phyloP scores from a whole-genome alignment of 2,113 vertebrate species.

The Dolichallabes microphthalmus region DNA sequence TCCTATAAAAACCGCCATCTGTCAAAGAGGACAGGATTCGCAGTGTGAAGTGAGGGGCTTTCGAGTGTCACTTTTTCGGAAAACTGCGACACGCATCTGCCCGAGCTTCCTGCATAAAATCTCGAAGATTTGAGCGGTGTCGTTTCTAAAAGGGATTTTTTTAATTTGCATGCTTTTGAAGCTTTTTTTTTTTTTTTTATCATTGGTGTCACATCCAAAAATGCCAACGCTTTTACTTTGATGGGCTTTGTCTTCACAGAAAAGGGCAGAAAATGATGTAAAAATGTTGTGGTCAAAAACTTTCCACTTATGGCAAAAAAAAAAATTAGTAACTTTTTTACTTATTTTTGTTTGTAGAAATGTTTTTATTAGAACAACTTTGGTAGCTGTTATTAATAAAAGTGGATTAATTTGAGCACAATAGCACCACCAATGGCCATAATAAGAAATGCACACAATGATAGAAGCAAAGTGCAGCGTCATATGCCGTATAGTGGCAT shows the following conservation, averaged over 20 bases:
- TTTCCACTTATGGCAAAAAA: not conserved
- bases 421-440: not conserved
- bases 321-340: too few species aligned
- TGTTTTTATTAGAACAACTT: not conserved
- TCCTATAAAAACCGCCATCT: constrained; percentile 62
- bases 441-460: not conserved
- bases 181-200: not conserved
- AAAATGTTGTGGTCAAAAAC: not conserved
- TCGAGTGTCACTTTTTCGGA: constrained; percentile 33
- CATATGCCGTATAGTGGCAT: not conserved
- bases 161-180: constrained; percentile 15
- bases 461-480: not conserved
- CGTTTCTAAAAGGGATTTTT: not conserved
- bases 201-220: not conserved
- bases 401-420: not conserved
- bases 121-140: constrained; percentile 21
- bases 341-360: not conserved
- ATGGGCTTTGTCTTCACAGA: not conserved
- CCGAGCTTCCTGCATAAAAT: constrained; percentile 16
- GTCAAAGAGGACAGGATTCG: constrained; percentile 53
- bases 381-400: not conserved
- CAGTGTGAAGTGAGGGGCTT: constrained; percentile 46
- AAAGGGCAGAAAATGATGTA: not conserved
- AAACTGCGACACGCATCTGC: constrained; percentile 14
- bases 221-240: not conserved